Conservation (phyloP, 2,113 vertebrate species). For the Paramisgurnus dabryanus region DNA sequence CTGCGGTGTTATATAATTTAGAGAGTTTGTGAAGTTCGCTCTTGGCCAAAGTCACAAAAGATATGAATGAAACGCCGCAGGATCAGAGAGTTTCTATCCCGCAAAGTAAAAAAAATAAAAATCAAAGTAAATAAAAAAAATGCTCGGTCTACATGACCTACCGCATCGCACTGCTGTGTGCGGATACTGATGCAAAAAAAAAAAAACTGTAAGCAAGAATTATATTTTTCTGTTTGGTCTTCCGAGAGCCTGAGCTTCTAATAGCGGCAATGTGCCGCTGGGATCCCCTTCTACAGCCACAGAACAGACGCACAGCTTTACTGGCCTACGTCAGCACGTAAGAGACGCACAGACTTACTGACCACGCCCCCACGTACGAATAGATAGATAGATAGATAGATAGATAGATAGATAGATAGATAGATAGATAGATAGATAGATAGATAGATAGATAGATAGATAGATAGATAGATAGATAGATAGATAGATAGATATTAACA, state of each 20-base stretch:
- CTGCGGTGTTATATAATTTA: slow-evolving; percentile 2
- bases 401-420: neutral
- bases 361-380: slow-evolving; percentile 41
- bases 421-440: slow-evolving; percentile 4
- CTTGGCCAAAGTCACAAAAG: slow-evolving; percentile 50
- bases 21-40: slow-evolving; percentile 60
- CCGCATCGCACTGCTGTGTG: slow-evolving; percentile 48
- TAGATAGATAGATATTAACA: neutral
- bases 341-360: slow-evolving; percentile 50
- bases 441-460: slow-evolving; percentile 4
- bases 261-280: slow-evolving; percentile 65
- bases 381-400: slow-evolving; percentile 7
- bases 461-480: slow-evolving; percentile 4
- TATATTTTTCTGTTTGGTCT: slow-evolving; percentile 24
- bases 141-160: slow-evolving; percentile 66
- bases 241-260: slow-evolving; percentile 43
- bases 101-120: slow-evolving; percentile 55
- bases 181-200: slow-evolving; percentile 10
- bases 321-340: slow-evolving; percentile 58
- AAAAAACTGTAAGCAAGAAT: slow-evolving; percentile 22
- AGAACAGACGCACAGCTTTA: slow-evolving; percentile 62
- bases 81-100: slow-evolving; percentile 50
- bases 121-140: slow-evolving; percentile 32
- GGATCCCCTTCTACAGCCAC: slow-evolving; percentile 56
- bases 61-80: slow-evolving; percentile 60